These are phyloP conservation scores for Bungarus multicinctus DNA, from an alignment of 2,113 vertebrate genomes.

Conservation along the genomic window DNA sequence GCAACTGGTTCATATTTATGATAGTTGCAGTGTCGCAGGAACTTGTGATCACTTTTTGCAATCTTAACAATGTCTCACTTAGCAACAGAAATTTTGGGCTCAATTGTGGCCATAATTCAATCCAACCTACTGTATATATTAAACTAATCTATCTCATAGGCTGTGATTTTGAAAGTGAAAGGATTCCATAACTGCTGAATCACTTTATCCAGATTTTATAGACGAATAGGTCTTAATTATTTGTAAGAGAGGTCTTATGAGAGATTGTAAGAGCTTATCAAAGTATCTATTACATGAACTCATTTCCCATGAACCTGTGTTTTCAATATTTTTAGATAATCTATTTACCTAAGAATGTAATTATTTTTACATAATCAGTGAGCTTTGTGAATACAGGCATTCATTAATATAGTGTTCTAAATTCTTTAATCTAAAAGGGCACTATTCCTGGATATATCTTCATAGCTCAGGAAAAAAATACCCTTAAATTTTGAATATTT, in stretches of 20 bases:
- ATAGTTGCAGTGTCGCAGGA: too few species aligned
- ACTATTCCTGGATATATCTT: constrained; percentile 27
- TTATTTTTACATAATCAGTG: neutral
- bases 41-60: too few species aligned
- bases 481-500: constrained; percentile 60
- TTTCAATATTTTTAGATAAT: neutral
- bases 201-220: neutral
- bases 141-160: neutral
- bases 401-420: neutral
- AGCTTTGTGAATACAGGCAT: constrained; percentile 5
- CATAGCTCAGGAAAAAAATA: constrained; percentile 30
- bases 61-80: neutral
- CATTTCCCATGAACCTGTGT: neutral
- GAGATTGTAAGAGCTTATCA: neutral
- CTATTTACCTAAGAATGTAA: constrained; percentile 5
- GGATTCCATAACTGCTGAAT: neutral
- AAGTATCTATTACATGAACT: neutral
- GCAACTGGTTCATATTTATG: too few species aligned
- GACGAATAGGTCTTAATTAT: neutral
- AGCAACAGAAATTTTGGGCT: neutral
- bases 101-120: neutral
- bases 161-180: neutral
- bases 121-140: neutral
- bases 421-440: neutral
- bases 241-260: neutral